Percentiles rank a stretch among this genome's conserved stretches.
Conservation (phyloP, 2,888 invertebrate genomes). For the Tetranychus piercei region DNA sequence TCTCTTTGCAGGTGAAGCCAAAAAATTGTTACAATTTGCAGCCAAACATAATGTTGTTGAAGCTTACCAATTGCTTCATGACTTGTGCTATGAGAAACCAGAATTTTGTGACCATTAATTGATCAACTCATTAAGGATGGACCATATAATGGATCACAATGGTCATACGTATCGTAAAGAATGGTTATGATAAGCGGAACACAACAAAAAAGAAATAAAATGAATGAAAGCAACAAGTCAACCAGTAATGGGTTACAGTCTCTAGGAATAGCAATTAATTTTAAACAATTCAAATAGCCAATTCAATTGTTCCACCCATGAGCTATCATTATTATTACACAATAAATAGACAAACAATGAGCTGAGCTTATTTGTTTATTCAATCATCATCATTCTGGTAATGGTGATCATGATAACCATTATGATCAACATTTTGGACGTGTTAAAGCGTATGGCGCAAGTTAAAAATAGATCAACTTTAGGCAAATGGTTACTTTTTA, state of each 20-base stretch:
- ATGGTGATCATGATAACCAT: not conserved
- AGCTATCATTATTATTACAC: not conserved
- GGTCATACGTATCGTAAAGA: no score
- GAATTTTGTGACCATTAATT: constrained; percentile 18
- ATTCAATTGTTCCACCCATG: not conserved
- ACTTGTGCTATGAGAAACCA: constrained; percentile 30
- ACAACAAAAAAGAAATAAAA: no score
- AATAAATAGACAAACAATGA: not conserved
- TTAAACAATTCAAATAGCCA: not conserved
- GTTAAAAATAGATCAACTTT: no score
- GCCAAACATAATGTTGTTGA: constrained; percentile 34
- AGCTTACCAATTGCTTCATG: constrained; percentile 33
- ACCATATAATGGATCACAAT: no score
- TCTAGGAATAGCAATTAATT: no score
- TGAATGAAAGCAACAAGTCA: no score
- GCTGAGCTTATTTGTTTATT: not conserved
- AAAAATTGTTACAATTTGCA: constrained; percentile 34
- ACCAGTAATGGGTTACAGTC: no score
- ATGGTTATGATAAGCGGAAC: no score
- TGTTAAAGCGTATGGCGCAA: no score
- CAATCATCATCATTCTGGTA: not conserved
- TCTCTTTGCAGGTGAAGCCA: constrained; percentile 32
- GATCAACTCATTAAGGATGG: not conserved
- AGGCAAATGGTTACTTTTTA: no score
- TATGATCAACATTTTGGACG: not conserved